Percentiles rank a stretch among this genome's conserved stretches.
These are phyloP conservation scores for Bombus waltoni DNA, from an alignment of 1,140 invertebrate genomes.

Conservation along the genomic window DNA sequence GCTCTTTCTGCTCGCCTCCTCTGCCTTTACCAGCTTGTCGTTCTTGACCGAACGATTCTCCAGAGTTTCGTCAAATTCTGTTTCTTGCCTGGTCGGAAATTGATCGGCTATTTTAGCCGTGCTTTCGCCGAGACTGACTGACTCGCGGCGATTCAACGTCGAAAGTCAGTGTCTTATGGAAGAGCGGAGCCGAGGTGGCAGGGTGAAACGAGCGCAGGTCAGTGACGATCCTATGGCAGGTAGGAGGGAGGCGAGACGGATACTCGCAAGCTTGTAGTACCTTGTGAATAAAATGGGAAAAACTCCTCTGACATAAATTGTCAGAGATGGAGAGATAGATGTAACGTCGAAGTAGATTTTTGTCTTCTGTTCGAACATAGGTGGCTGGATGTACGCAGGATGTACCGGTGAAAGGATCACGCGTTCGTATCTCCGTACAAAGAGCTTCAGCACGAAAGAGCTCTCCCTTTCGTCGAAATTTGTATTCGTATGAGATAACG, in stretches of 20 bases:
- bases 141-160: not conserved
- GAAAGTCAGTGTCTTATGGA: not conserved
- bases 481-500: too few species aligned
- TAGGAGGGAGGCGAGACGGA: not conserved
- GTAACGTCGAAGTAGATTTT: conserved; percentile 5
- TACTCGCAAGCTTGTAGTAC: not conserved
- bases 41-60: not conserved
- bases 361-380: not conserved
- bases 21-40: not conserved
- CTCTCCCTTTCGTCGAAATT: too few species aligned
- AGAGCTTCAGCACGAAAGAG: too few species aligned
- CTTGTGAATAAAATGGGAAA: not conserved
- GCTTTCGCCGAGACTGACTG: not conserved
- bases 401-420: not conserved
- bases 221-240: not conserved
- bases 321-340: not conserved
- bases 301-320: conserved; percentile 10
- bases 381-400: not conserved
- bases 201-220: not conserved
- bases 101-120: not conserved
- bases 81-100: not conserved
- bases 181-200: too few species aligned
- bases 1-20: not conserved
- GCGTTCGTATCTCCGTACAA: not conserved
- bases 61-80: not conserved